Conservation (phyloP, 2,888 invertebrate genomes). For the Eristalis pertinax region DNA sequence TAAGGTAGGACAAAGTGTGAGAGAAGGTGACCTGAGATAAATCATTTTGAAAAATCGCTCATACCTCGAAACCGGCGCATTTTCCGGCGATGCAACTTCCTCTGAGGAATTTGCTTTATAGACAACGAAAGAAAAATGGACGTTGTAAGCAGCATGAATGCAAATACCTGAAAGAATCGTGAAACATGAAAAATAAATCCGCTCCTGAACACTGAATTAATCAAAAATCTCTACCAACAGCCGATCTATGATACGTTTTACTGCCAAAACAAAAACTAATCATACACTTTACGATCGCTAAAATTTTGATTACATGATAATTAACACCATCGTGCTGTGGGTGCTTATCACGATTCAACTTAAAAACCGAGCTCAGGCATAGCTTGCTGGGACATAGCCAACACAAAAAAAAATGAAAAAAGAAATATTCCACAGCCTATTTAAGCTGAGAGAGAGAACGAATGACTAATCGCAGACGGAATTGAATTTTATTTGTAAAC, state of each 20-base stretch:
- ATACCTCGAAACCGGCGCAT: no score
- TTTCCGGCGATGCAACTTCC: no score
- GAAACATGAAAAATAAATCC: background rate
- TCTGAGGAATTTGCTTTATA: no score
- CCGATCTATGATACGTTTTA: background rate
- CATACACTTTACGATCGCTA: constrained; percentile 8
- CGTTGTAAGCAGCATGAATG: no score
- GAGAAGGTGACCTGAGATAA: no score
- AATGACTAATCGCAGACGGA: constrained; percentile 48
- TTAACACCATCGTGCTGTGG: constrained; percentile 21
- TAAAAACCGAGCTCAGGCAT: background rate
- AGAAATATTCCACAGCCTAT: constrained; percentile 14
- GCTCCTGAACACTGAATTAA: background rate
- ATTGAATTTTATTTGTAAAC: constrained; percentile 47
- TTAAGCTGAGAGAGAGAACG: background rate
- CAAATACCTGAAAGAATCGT: no score
- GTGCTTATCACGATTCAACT: background rate
- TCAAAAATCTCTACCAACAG: background rate
- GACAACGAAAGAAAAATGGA: no score
- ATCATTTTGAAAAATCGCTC: no score
- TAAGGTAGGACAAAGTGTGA: no score
- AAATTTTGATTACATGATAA: constrained; percentile 15
- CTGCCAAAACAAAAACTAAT: background rate
- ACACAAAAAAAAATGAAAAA: background rate
- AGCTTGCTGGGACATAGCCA: background rate